Percentiles rank a stretch among this genome's conserved stretches.
Evolutionary conservation across 1,140 invertebrate species (phyloP).

Genomic region (Cotesia chilonis): DNA sequence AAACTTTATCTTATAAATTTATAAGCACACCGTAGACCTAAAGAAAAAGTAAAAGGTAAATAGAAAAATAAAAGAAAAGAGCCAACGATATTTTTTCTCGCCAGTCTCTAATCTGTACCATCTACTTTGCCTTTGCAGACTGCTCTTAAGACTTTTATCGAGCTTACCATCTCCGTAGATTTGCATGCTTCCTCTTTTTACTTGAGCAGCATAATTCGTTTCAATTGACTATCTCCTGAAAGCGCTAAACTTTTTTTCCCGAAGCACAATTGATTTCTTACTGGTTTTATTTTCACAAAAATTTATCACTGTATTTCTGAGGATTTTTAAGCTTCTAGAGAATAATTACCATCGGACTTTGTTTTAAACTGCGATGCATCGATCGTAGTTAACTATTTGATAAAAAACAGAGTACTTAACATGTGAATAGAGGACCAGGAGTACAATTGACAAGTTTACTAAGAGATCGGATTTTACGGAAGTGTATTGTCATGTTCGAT

Average conservation of each 20-base stretch:
- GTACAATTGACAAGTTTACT: background rate
- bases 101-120: constrained; percentile 33
- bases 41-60: constrained; percentile 19
- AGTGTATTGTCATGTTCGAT: constrained; percentile 60
- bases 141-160: constrained; percentile 39
- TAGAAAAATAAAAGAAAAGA: background rate
- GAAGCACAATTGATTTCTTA: background rate
- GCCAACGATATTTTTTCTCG: constrained; percentile 28
- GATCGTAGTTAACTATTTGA: background rate
- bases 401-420: constrained; percentile 4
- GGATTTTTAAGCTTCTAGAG: no score
- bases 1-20: constrained; percentile 50
- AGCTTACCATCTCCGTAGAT: constrained; percentile 35
- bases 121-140: constrained; percentile 32
- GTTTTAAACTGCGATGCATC: no score
- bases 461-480: constrained; percentile 33
- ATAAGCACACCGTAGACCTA: constrained; percentile 39
- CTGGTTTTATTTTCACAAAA: no score
- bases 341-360: no score
- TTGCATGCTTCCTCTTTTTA: constrained; percentile 28
- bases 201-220: constrained; percentile 29
- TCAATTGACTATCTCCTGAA: constrained; percentile 29
- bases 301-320: no score
- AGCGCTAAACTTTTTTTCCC: background rate
- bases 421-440: background rate